Evolutionary conservation across 1,140 invertebrate genomes (phyloP).

Genomic region (Pemphigus obesinymphae): DNA sequence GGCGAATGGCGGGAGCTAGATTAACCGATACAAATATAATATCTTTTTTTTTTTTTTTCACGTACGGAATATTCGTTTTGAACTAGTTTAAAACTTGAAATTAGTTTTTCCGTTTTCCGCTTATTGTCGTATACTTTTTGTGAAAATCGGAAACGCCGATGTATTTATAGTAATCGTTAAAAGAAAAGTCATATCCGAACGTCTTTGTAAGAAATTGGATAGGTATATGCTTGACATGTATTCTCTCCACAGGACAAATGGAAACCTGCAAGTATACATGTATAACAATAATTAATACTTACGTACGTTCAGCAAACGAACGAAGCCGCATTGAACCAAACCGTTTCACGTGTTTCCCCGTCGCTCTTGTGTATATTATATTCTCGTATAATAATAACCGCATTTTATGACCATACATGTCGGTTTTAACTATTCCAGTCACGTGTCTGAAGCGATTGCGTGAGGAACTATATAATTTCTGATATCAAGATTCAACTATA

Average conservation of each 20-base stretch:
- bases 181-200: background rate
- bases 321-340: background rate
- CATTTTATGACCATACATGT: conserved; percentile 20
- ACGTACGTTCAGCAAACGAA: background rate
- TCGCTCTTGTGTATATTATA: background rate
- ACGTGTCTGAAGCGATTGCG: conserved; percentile 22
- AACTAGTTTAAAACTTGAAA: too few relatives aligned
- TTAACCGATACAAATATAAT: too few relatives aligned
- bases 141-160: too few relatives aligned
- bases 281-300: background rate
- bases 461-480: conserved; percentile 27
- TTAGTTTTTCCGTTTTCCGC: too few relatives aligned
- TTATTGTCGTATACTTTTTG: too few relatives aligned
- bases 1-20: too few relatives aligned
- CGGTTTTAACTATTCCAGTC: conserved; percentile 27
- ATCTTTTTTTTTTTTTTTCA: too few relatives aligned
- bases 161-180: too few relatives aligned
- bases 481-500: conserved; percentile 19
- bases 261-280: background rate
- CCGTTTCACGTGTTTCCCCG: background rate
- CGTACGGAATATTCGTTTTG: too few relatives aligned
- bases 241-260: background rate
- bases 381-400: background rate
- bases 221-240: background rate
- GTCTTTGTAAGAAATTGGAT: background rate